These are phyloP conservation scores for Ophion obscuratus DNA, from an alignment of 2,888 invertebrate species.

Conservation along the genomic window DNA sequence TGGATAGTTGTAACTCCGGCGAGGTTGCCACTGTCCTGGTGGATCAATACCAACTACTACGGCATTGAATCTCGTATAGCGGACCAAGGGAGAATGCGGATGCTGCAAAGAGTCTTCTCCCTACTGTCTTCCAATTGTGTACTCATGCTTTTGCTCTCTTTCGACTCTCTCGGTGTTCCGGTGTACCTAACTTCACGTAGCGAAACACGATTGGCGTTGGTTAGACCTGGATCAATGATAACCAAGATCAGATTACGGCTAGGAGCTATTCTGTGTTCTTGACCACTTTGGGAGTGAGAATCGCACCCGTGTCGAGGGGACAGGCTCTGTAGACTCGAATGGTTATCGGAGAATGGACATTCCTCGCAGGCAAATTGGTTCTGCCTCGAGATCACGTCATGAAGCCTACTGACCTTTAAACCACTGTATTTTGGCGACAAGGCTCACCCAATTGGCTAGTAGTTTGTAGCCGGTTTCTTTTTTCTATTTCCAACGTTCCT, in stretches of 20 bases:
- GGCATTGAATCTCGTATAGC: constrained; percentile 52
- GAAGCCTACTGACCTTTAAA: no score
- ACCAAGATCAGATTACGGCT: constrained; percentile 6
- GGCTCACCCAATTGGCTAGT: no score
- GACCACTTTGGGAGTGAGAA: background rate
- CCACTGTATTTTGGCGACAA: no score
- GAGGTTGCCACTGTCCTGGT: constrained; percentile 47
- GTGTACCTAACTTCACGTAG: constrained; percentile 7
- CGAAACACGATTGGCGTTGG: background rate
- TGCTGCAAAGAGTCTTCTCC: constrained; percentile 47
- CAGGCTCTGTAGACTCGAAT: background rate
- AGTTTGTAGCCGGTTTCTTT: no score
- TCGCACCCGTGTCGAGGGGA: no score
- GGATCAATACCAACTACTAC: constrained; percentile 65
- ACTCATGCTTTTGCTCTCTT: constrained; percentile 44
- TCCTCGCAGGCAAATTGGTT: no score
- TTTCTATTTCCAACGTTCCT: no score
- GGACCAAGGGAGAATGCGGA: constrained; percentile 40
- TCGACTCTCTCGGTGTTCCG: background rate
- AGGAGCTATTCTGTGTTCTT: background rate
- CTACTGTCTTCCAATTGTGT: constrained; percentile 14
- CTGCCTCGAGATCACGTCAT: no score
- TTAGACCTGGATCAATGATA: constrained; percentile 4
- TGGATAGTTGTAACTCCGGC: constrained; percentile 54
- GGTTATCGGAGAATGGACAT: no score